Conservation (phyloP, 2,888 invertebrate genomes). For the Drosophila pseudotalamancana region DNA sequence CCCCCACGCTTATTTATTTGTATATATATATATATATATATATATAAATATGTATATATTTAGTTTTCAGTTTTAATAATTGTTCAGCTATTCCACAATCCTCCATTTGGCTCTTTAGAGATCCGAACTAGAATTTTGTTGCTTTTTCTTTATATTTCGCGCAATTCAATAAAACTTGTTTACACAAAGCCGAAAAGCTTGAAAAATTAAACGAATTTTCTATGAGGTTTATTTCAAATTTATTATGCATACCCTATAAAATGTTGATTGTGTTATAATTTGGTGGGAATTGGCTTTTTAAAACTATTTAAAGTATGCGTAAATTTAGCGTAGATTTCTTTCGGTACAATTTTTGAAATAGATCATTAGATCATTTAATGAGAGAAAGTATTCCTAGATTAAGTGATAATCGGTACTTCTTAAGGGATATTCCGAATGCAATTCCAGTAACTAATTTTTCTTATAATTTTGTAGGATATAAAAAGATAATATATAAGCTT, state of each 20-base stretch:
- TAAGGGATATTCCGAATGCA: no score
- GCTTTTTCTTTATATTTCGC: conserved; percentile 16
- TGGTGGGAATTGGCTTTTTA: not conserved
- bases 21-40: conserved; percentile 24
- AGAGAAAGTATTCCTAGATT: no score
- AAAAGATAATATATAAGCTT: no score
- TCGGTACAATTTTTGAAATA: no score
- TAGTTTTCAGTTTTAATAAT: conserved; percentile 27
- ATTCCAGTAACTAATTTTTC: no score
- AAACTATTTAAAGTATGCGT: not conserved
- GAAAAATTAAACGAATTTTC: conserved; percentile 43
- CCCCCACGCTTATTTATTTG: conserved; percentile 35
- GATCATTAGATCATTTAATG: no score
- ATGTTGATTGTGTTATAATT: not conserved
- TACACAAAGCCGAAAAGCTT: conserved; percentile 55
- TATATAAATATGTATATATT: no score
- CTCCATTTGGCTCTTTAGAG: conserved; percentile 40
- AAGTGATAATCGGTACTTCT: no score
- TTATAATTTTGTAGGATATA: no score
- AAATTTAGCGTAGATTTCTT: not conserved
- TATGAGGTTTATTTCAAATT: conserved; percentile 44
- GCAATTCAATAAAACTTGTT: conserved; percentile 73
- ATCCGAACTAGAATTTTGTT: conserved; percentile 25
- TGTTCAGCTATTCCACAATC: conserved; percentile 37
- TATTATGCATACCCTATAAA: conserved; percentile 38